A percentile compares a stretch with the other conserved stretches of the same genome.
Conservation (phyloP, 2,797 vertebrate species). For the Pagetopsis macropterus region DNA sequence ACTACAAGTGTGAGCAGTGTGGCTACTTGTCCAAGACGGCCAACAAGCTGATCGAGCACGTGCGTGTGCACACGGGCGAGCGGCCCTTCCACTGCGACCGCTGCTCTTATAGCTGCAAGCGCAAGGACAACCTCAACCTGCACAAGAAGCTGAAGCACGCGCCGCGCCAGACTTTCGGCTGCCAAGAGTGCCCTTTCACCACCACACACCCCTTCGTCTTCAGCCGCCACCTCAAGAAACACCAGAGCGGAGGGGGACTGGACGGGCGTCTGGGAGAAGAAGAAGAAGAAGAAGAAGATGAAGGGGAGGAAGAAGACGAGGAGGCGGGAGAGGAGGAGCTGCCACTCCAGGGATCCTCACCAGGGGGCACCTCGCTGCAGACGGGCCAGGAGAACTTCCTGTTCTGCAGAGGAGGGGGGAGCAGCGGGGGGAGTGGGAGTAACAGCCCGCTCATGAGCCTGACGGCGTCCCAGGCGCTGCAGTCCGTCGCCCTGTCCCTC, state of each 20-base stretch:
- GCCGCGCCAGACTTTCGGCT: constrained; percentile 96
- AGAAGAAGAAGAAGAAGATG: constrained; percentile 26
- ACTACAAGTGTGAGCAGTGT: constrained; percentile 99
- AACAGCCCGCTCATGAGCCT: constrained; percentile 92
- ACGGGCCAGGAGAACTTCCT: constrained; percentile 70
- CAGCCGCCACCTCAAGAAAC: constrained; percentile 98
- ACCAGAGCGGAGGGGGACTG: constrained; percentile 83
- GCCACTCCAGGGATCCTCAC: constrained; percentile 80
- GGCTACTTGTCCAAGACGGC: constrained; percentile 99
- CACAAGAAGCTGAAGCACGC: constrained; percentile 99
- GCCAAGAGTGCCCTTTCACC: constrained; percentile 96
- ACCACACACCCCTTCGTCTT: constrained; percentile 98
- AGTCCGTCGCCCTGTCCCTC: constrained; percentile 94
- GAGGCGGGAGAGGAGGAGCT: constrained; percentile 75
- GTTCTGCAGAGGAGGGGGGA: constrained; percentile 76
- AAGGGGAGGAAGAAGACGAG: constrained; percentile 63
- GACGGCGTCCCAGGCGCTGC: constrained; percentile 95
- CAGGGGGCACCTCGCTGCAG: constrained; percentile 34
- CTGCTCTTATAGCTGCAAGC: constrained; percentile 99
- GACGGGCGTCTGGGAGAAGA: constrained; percentile 57
- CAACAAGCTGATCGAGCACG: constrained; percentile 99
- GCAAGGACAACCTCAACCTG: constrained; percentile 99
- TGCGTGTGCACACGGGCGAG: constrained; percentile 99
- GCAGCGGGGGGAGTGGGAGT: constrained; percentile 86
- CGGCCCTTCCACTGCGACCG: constrained; percentile 99